Percentiles rank a stretch among this genome's conserved stretches.
These are phyloP conservation scores for Cydia pomonella DNA, from an alignment of 1,140 invertebrate species.

Conservation along the genomic window DNA sequence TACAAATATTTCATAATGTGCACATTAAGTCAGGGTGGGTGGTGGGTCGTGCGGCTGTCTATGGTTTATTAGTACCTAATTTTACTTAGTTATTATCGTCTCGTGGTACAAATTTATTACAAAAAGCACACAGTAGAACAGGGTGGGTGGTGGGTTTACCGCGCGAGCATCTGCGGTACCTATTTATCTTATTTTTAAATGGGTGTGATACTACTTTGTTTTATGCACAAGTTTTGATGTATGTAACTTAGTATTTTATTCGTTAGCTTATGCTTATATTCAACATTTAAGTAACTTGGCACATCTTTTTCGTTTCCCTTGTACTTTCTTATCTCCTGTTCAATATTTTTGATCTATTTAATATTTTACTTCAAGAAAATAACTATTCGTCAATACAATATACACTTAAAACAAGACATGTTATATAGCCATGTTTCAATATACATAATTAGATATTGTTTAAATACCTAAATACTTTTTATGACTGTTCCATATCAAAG, in stretches of 20 bases:
- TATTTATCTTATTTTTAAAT: neutral
- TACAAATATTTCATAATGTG: too few species aligned
- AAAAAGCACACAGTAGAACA: neutral
- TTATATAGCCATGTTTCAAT: neutral
- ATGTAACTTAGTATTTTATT: neutral
- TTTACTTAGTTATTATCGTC: too few species aligned
- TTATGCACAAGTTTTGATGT: neutral
- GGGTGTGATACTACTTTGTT: neutral
- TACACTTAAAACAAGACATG: neutral
- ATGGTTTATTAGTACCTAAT: too few species aligned
- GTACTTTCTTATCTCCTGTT: neutral
- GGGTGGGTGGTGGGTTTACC: slow-evolving; percentile 3
- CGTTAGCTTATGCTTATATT: neutral
- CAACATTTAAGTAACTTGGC: neutral
- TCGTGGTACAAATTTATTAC: too few species aligned
- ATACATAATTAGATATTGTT: too few species aligned
- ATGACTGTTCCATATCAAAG: too few species aligned
- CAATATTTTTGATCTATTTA: too few species aligned
- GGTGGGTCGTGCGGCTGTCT: too few species aligned
- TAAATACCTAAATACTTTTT: too few species aligned
- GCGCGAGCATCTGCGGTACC: neutral
- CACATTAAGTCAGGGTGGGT: too few species aligned
- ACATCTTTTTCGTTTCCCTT: neutral
- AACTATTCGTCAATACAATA: neutral
- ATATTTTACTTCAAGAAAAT: neutral